phyloP scores from a whole-genome alignment of 1,140 invertebrate species.

The Trichonephila inaurata region DNA sequence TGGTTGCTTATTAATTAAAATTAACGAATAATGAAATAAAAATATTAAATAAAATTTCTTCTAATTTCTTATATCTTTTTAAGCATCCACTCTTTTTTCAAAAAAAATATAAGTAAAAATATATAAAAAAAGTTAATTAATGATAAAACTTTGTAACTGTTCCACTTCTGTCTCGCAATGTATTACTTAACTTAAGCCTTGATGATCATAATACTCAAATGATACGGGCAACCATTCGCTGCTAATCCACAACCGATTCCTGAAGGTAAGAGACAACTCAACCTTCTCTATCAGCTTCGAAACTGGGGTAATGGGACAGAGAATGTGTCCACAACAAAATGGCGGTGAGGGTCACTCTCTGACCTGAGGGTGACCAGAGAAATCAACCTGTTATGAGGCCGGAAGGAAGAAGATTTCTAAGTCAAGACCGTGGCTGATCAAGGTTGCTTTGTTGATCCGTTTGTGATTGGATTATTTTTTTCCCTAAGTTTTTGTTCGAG shows the following conservation, averaged over 20 bases:
- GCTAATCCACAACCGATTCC: background rate
- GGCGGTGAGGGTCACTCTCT: constrained; percentile 1
- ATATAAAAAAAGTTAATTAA: no score
- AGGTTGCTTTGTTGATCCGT: background rate
- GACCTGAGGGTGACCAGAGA: background rate
- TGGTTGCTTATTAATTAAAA: no score
- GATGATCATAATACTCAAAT: background rate
- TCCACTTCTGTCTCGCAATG: background rate
- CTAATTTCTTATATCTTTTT: no score
- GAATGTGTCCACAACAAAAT: background rate
- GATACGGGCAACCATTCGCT: background rate
- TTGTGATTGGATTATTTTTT: background rate
- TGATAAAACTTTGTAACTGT: no score
- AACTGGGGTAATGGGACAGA: background rate
- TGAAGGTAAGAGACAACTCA: background rate
- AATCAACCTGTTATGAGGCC: background rate
- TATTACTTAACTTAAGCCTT: background rate
- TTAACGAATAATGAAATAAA: no score
- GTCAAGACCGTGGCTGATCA: background rate
- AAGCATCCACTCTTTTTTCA: no score
- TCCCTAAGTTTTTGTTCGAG: background rate
- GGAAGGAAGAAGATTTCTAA: background rate
- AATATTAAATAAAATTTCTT: no score
- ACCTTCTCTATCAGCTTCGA: background rate
- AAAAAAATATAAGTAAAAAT: no score